Evolutionary conservation across 1,140 invertebrate genomes (phyloP).

Genomic region (Pseudoatta argentina): DNA sequence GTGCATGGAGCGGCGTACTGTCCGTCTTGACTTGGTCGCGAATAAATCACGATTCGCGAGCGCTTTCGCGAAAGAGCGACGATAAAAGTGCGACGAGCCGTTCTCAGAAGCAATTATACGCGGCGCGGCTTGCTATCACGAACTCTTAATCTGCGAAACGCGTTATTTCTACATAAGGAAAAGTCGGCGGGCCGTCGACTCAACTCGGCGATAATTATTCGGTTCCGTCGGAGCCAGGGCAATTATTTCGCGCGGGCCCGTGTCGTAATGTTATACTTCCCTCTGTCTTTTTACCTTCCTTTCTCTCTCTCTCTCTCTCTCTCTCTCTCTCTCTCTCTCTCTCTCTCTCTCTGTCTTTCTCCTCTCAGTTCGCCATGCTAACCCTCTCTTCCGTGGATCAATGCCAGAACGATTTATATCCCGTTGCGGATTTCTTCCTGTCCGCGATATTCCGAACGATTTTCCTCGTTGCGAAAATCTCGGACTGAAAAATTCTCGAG

Average conservation of each 20-base stretch:
- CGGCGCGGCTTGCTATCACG: slow-evolving; percentile 41
- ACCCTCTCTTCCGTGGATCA: slow-evolving; percentile 29
- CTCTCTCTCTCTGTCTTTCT: neutral
- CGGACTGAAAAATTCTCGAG: neutral
- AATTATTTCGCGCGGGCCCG: slow-evolving; percentile 59
- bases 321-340: neutral
- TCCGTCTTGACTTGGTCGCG: slow-evolving; percentile 30
- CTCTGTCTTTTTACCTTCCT: neutral
- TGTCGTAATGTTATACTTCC: slow-evolving; percentile 14
- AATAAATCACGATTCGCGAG: slow-evolving; percentile 56
- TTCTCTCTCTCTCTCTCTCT: neutral
- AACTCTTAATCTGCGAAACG: slow-evolving; percentile 53
- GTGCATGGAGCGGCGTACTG: neutral
- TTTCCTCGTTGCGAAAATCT: slow-evolving; percentile 28
- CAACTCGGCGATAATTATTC: slow-evolving; percentile 47
- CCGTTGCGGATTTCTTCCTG: neutral
- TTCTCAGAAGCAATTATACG: slow-evolving; percentile 62
- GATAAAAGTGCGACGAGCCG: slow-evolving; percentile 57
- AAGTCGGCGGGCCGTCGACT: slow-evolving; percentile 51
- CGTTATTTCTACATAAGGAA: slow-evolving; percentile 58
- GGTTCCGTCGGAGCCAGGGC: slow-evolving; percentile 34
- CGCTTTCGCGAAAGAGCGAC: slow-evolving; percentile 44
- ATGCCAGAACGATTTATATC: slow-evolving; percentile 41
- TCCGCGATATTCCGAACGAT: neutral
- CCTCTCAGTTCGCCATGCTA: neutral